Conservation (phyloP, 2,888 invertebrate species). For the Flabesymbios commensalis region DNA sequence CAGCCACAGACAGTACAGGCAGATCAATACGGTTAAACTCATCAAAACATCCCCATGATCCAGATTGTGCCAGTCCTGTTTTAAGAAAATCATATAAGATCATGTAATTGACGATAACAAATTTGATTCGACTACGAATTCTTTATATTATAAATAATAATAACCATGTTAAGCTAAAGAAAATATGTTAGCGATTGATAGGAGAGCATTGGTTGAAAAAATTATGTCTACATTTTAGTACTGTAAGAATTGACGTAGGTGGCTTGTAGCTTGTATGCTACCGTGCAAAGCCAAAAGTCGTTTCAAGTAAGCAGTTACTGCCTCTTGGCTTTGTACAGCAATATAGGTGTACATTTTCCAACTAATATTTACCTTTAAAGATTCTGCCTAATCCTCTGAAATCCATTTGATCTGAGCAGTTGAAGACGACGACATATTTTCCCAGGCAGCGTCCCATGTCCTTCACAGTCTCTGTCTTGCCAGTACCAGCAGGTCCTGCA, state of each 20-base stretch:
- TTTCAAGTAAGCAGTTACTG: no score
- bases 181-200: no score
- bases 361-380: conserved; percentile 54
- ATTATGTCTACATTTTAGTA: no score
- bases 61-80: conserved; percentile 61
- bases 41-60: conserved; percentile 63
- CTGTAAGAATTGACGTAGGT: no score
- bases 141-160: no score
- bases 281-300: no score
- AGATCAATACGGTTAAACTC: conserved; percentile 75
- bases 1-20: conserved; percentile 91
- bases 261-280: no score
- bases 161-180: no score
- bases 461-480: conserved; percentile 64
- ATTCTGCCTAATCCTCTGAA: conserved; percentile 62
- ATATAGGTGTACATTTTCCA: no score
- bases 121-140: no score
- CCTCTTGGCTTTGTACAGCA: no score
- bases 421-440: conserved; percentile 63
- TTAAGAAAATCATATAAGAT: not conserved
- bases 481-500: conserved; percentile 95
- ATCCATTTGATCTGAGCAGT: conserved; percentile 64
- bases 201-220: no score
- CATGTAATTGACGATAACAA: not conserved
- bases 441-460: conserved; percentile 63